Conservation (phyloP, 1,140 invertebrate species). For the Dysdera silvatica region DNA sequence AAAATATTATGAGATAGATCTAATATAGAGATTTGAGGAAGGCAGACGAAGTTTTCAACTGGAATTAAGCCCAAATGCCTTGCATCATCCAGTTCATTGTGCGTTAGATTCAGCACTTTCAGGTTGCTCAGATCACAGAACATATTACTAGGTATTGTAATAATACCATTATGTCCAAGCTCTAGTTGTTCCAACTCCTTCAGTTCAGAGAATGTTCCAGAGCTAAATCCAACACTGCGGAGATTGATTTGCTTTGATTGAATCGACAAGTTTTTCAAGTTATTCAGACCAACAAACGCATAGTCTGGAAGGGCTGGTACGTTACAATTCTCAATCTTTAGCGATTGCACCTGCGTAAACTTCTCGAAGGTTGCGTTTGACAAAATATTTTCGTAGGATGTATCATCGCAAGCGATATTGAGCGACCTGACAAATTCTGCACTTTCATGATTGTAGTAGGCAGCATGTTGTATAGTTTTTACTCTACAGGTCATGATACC, state of each 20-base stretch:
- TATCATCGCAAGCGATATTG: constrained; percentile 32
- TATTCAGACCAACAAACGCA: constrained; percentile 57
- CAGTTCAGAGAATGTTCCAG: constrained; percentile 48
- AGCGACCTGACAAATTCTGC: constrained; percentile 20
- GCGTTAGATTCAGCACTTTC: constrained; percentile 70
- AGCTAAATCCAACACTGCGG: constrained; percentile 61
- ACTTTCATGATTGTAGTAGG: constrained; percentile 28
- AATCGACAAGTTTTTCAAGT: constrained; percentile 58
- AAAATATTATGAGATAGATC: constrained; percentile 71
- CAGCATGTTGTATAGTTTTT: not conserved
- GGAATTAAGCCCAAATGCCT: constrained; percentile 25
- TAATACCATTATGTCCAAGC: constrained; percentile 31
- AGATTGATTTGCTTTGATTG: constrained; percentile 66
- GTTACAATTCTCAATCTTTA: constrained; percentile 69
- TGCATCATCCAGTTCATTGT: constrained; percentile 57
- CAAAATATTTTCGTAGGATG: constrained; percentile 28
- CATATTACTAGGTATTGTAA: constrained; percentile 31
- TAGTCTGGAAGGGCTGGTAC: constrained; percentile 60
- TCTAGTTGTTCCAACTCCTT: constrained; percentile 57
- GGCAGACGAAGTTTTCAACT: constrained; percentile 49
- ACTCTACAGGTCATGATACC: constrained; percentile 13
- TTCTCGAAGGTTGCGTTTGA: constrained; percentile 60
- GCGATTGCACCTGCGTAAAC: constrained; percentile 57
- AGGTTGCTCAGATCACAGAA: constrained; percentile 69
- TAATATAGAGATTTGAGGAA: constrained; percentile 53